Base-by-base conservation (phyloP, 2,888 invertebrate genomes). In the Archips crataeganus region DNA sequence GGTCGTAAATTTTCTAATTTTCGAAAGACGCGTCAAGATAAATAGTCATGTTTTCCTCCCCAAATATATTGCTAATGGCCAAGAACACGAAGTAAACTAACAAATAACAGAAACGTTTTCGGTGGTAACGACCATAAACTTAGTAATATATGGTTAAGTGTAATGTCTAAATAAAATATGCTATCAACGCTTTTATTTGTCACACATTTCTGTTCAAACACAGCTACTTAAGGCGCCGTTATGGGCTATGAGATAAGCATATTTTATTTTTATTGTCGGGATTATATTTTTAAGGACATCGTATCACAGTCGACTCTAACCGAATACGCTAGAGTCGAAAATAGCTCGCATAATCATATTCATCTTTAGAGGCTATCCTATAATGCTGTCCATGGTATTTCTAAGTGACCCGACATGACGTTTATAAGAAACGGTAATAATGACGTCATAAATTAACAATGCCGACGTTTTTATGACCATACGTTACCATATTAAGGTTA, bases 201-300 rank as follows among this genome's bases (percentile, higher is more conserved):
- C 85, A 85, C 82, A 81, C 82, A 82, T 84, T 84, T 82, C 80
- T 84, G 84, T 83, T 81, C 81, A 80, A 79, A 78, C 81, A 81
- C 70, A 66, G 79, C 80, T 82, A 85, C 84, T 86, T 85, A 87
- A 85, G 84, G 80, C 84, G 78, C 81, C 79, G 85, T 84, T 85
- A 84, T 79, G 79, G 80, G 79, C 79, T 78, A 79, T 80, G 80
- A 80, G 85, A 86, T 87, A 86, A 86, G 84, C 85, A 85, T 87
- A 87, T 87, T 86, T 88, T 86, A 87, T 84, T 86, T 88, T 87
- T 86, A 87, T 87, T 82, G 83, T 82, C 81, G 75, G 78, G 80
- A 79, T 62, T 66, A 60, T 64, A 74, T 42, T 61, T 60, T 51
- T 51, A 13, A 34, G 5, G n/a, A 32, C 2, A 49, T 8, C 39